These are phyloP conservation scores for Xenopus petersii DNA, from an alignment of 2,797 vertebrate species.

Conservation along the genomic window DNA sequence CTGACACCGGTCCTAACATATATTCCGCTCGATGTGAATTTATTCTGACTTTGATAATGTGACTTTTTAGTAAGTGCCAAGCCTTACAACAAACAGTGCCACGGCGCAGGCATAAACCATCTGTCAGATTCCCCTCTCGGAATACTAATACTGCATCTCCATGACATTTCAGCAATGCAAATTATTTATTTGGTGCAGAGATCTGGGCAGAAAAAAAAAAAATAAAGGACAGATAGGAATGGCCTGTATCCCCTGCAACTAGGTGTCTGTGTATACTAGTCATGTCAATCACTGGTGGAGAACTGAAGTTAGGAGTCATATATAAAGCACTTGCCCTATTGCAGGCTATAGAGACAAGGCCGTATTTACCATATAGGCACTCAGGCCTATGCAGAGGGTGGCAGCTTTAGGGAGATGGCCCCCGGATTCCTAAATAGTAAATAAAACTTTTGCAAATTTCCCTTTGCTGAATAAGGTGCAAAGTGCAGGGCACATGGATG, in stretches of 20 bases:
- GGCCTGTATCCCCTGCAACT: too few species aligned
- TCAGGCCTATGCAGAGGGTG: too few species aligned
- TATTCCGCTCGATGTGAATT: constrained; percentile 49
- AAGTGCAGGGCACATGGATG: too few species aligned
- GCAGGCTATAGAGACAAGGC: too few species aligned
- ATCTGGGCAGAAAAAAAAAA: background rate
- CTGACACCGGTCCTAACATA: constrained; percentile 12
- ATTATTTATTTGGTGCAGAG: background rate
- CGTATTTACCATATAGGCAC: too few species aligned
- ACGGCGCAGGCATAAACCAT: background rate
- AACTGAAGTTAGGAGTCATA: too few species aligned
- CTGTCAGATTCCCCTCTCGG: background rate
- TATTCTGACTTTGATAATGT: constrained; percentile 11
- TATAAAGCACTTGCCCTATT: too few species aligned
- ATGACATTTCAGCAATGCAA: background rate
- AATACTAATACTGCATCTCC: background rate
- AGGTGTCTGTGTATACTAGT: background rate
- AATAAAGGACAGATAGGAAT: too few species aligned
- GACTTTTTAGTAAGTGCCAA: constrained; percentile 13
- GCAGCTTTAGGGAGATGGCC: too few species aligned
- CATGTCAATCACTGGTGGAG: background rate
- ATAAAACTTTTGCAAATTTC: too few species aligned
- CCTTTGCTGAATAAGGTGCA: too few species aligned
- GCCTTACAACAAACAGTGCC: background rate
- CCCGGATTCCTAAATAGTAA: too few species aligned